Percentiles rank a stretch among this genome's conserved stretches.
Evolutionary conservation across 1,140 invertebrate genomes (phyloP).

Genomic region (Pseudomyrmex flavicornis): DNA sequence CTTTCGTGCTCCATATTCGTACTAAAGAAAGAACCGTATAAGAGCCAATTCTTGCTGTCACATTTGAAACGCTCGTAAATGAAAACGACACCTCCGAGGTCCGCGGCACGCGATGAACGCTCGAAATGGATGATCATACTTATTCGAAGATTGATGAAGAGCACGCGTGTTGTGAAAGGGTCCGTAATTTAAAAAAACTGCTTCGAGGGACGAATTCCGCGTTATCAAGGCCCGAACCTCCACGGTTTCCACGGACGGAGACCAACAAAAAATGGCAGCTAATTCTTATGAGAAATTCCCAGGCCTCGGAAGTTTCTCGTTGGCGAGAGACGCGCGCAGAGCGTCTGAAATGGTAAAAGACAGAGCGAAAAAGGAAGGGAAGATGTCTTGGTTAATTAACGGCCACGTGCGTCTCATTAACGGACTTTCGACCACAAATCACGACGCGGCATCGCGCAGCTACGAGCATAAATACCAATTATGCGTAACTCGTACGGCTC

Average conservation of each 20-base stretch:
- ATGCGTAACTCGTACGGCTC: conserved; percentile 68
- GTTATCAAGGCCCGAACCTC: conserved; percentile 26
- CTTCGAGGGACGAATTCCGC: conserved; percentile 52
- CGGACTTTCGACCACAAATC: conserved; percentile 76
- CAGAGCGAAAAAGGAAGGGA: conserved; percentile 21
- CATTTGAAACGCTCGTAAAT: conserved; percentile 22
- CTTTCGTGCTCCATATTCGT: background rate
- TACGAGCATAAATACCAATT: conserved; percentile 77
- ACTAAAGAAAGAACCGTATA: background rate
- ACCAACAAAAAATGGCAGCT: conserved; percentile 36
- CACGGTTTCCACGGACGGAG: conserved; percentile 37
- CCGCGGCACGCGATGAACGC: conserved; percentile 13
- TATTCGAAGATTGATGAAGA: conserved; percentile 66
- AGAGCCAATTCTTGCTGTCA: conserved; percentile 21
- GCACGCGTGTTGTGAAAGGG: conserved; percentile 46
- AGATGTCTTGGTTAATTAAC: conserved; percentile 74
- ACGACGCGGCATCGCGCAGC: conserved; percentile 61
- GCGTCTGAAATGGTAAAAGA: conserved; percentile 5
- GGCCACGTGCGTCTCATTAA: conserved; percentile 78
- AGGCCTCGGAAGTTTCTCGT: background rate
- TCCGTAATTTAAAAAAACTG: conserved; percentile 67
- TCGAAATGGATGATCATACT: conserved; percentile 36
- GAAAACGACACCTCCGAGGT: conserved; percentile 7
- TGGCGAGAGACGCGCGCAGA: background rate
- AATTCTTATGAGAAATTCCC: conserved; percentile 58